Base-by-base conservation (phyloP, 2,113 vertebrate genomes). In the Australoheros scitulus region DNA sequence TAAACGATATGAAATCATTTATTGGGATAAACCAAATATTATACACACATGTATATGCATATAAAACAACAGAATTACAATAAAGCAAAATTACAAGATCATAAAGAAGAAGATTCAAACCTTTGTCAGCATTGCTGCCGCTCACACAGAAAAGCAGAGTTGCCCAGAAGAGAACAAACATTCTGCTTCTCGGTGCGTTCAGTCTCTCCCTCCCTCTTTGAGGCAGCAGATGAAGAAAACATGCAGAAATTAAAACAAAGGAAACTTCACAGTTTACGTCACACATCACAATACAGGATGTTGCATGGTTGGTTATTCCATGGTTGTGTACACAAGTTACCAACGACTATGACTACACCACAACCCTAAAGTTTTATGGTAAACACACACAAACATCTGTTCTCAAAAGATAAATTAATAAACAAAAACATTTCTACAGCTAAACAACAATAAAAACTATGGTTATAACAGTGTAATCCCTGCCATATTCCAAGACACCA, bases 221-320 rank as follows among this genome's bases (percentile, higher is more conserved):
- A 15, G 9, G 5, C 5, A 61, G 11, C 4, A 2, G 32, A 3
- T 22, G 1, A 6, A 55, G 26, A 0, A 22, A 64, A 59, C 13
- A 24, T 22, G 14, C 6, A 60, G 59, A 20, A 58, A 83, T 6
- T 36, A 24, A 77, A 76, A 4, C 11, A 78, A 32, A 22, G 18
- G 64, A 78, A 84, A 64, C 17, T n/a, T 17, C 22, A 55, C 29
- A 18, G 17, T 32, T 70, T 17, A 61, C 10, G 18, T 1, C 22
- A 68, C 22, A 47, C 38, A 26, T 61, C 7, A 4, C 9, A n/a
- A 57, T 15, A 55, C 6, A 87, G 82, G 81, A 89, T 61, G 41
- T 83, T 52, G 17, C 41, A 38, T 8, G n/a, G 2, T 32, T 26
- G 2, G 10, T 20, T 57, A 0, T 55, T 36, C 2, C 1, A 0